Evolutionary conservation across 2,888 invertebrate species (phyloP), one percentile per base, ranked within the genome.

Genomic region (Spisula subtruncata): DNA sequence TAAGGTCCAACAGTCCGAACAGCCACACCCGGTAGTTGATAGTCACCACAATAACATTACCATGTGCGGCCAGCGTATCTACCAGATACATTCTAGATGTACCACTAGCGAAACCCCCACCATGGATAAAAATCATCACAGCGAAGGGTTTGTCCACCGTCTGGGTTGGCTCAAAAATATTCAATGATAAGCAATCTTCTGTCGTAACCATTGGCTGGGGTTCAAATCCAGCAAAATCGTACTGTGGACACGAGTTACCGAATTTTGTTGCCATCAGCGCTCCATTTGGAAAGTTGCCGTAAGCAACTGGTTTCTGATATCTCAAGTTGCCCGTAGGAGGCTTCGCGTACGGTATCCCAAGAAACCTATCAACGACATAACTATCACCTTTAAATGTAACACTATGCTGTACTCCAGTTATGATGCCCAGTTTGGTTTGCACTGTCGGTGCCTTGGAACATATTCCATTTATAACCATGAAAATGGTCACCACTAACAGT

Each of bases 21-120:
- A 97, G 95, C 20, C 97, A 97, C 2, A 97, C 95, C 20, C 97
- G 95, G 94, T 97, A 97, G 92, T 97, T 97, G 75, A 97, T 96
- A 1, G 97, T 97, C 25, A 97, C 97, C 0, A 97, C 96, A 10
- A 97, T 96, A 35, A 97, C 95, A 81, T 97, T 97, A 18, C 97
- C 97, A 20, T 96, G 56, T 5, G 85, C 87, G 35, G 66, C 56
- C 32, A 91, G 80, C 6, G 75, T 83, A 32, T 89, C 87, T 14
- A 81, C 95, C 18, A 96, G 97, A 92, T 97, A 97, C 86, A 96
- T 96, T 2, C 56, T 85, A 14, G 87, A 83, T 16, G n/a, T 56
- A 1, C 56, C 56, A 56, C 20, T 56, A n/a, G 56, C n/a, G 56
- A 56, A 56, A 56, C 56, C 56, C 16, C 56, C 56, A 5, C 56